Base-by-base conservation (phyloP, 1,140 invertebrate species). In the Penaeus japonicus region DNA sequence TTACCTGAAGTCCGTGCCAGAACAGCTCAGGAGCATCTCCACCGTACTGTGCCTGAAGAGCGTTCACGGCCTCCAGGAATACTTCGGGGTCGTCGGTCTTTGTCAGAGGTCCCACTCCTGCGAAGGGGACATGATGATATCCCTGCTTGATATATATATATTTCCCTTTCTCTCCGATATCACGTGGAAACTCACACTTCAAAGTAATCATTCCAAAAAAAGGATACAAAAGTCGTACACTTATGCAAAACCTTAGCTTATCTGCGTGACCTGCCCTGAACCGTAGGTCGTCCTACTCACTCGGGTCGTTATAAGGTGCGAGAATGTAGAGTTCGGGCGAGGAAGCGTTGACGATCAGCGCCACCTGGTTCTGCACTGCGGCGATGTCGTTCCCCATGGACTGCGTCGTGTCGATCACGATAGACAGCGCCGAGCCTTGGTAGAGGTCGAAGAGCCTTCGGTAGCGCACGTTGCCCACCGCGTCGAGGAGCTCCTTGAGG, bases 1-100 rank as follows among this genome's bases (percentile, higher is more conserved):
- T 20, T 73, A 84, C 82, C 82, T 84, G 59, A n/a, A 84, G 30
- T 18, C 59, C 82, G n/a, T 35, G 57, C 82, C 82, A 84, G 82
- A 65, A 84, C 55, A 84, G 62, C 39, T 84, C 82, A 24, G 32
- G 57, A 24, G 27, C 32, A 32, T 73, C 82, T 17, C 82, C 59
- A 22, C 82, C 82, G 18, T 59, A 32, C 20, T 32, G 18, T 3
- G 82, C 57, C n/a, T 35, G 24, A 3, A 84, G 82, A 18, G 55
- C 82, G 47, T 84, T 65, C 30, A 84, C 82, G 0, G 82, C 82
- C 15, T 62, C 62, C 39, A 84, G 59, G 24, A 84, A 84, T 7
- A n/a, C 57, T 17, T 70, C 55, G 35, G 82, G 57, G 30, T 84
- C 82, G 32, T 84, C 82, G 7, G 82, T 84, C 82, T 84, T 84